A percentile compares a stretch with the other conserved stretches of the same genome.
Evolutionary conservation across 2,888 invertebrate species (phyloP).

Genomic region (Endomychus coccineus): DNA sequence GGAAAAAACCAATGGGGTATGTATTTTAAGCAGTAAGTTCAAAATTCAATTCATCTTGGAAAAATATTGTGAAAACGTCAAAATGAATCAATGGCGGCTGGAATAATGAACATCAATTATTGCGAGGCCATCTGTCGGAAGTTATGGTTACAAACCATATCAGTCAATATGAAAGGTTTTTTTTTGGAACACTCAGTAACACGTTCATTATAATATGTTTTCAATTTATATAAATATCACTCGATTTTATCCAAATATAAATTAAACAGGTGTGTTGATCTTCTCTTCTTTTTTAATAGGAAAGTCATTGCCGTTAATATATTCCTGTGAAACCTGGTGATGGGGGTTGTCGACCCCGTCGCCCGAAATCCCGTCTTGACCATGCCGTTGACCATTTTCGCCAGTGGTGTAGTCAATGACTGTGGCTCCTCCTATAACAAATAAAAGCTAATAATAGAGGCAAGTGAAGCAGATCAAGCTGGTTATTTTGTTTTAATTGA

Average conservation of each 20-base stretch:
- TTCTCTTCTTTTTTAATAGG: constrained; percentile 51
- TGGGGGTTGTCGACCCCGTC: constrained; percentile 46
- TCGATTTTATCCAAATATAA: constrained; percentile 1
- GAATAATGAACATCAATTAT: too few relatives aligned
- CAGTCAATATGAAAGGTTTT: too few relatives aligned
- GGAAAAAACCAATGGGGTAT: too few relatives aligned
- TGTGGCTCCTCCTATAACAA: constrained; percentile 44
- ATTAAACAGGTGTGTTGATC: constrained; percentile 54
- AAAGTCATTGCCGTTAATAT: constrained; percentile 52
- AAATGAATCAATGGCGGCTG: too few relatives aligned
- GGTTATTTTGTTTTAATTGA: too few relatives aligned
- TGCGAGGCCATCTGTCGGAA: too few relatives aligned
- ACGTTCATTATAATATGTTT: constrained; percentile 16
- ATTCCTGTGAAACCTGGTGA: constrained; percentile 51
- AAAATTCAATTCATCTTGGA: too few relatives aligned
- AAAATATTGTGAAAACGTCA: too few relatives aligned
- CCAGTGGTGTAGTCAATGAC: constrained; percentile 44
- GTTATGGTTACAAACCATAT: too few relatives aligned
- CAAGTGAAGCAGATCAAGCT: too few relatives aligned
- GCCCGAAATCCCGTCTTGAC: constrained; percentile 31
- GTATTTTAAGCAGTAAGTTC: too few relatives aligned
- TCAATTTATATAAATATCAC: constrained; percentile 12
- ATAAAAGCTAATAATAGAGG: constrained; percentile 32
- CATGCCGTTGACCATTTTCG: constrained; percentile 35
- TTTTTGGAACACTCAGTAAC: too few relatives aligned